Evolutionary conservation across 1,140 invertebrate genomes (phyloP), one percentile per base, ranked within the genome.

Genomic region (Drosophila lacteicornis): DNA sequence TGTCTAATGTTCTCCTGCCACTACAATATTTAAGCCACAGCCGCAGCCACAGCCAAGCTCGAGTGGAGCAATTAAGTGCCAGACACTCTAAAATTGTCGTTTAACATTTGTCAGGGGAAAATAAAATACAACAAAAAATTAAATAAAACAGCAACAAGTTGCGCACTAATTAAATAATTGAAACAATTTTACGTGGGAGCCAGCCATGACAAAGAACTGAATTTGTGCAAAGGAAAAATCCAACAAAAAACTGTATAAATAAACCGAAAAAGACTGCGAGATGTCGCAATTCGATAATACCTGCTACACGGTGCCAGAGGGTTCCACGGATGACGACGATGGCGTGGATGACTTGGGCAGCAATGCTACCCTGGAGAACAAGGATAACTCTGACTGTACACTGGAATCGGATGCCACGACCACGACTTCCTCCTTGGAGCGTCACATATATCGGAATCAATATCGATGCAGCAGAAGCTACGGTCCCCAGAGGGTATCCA

Each of bases 261-360:
- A 19, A 8, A 19, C 57, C 40, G 4, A 61, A 43, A 56, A 25
- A 38, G 3, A 33, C 27, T 13, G 12, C 11, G 38, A 61, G 42
- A 92, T 92, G 91, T 83, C 91, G 11, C 82, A 91, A 70, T 79
- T 91, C 38, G 90, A 92, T 68, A 91, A 86, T 51, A 90, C 86
- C 53, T 92, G 91, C 38, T 92, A 92, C n/a, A 92, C 91, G 17
- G 83, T 92, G 67, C 91, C 86, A 12, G 91, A 92, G 74, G 82
- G 77, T 40, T 80, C 91, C 33, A 78, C 69, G 46, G 82, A 91
- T 50, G 83, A 80, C 13, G 66, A 78, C 11, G 63, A 40, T 15
- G 79, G 49, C n/a, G 38, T 47, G 19, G 59, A 55, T 56, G 69
- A 60, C 43, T 51, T 70, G 30, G 67, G 67, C 22, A 88, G 85